Evolutionary conservation across 2,888 invertebrate genomes (phyloP).

Genomic region (Eilema caniola): DNA sequence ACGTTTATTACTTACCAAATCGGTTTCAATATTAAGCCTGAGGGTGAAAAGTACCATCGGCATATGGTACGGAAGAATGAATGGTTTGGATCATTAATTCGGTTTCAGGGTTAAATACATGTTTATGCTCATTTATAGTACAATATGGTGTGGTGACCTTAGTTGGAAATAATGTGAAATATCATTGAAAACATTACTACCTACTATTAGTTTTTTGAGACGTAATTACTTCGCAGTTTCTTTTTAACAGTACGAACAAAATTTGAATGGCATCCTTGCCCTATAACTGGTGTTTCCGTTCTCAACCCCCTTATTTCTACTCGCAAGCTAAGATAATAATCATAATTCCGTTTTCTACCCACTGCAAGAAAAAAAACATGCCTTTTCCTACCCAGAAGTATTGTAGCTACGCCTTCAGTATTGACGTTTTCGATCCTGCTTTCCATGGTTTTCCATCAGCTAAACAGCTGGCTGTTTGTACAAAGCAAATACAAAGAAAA

Average conservation of each 20-base stretch:
- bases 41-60: constrained; percentile 38
- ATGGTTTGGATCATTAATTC: constrained; percentile 41
- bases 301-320: too few species aligned
- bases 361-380: too few species aligned
- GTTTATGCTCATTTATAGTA: constrained; percentile 27
- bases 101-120: constrained; percentile 34
- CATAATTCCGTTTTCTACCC: too few species aligned
- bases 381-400: too few species aligned
- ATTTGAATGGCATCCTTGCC: neutral
- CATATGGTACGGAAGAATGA: constrained; percentile 47
- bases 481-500: neutral
- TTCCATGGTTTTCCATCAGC: neutral
- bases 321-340: too few species aligned
- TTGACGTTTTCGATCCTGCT: neutral
- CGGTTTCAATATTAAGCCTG: constrained; percentile 40
- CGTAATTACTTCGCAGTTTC: neutral
- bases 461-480: neutral
- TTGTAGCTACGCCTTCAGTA: too few species aligned
- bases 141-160: constrained; percentile 11
- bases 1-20: constrained; percentile 37
- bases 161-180: neutral
- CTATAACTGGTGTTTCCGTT: neutral
- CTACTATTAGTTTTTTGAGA: neutral
- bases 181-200: neutral
- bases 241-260: too few species aligned